These are phyloP conservation scores for Passerculus sandwichensis DNA, from an alignment of 2,797 vertebrate species.

Conservation along the genomic window DNA sequence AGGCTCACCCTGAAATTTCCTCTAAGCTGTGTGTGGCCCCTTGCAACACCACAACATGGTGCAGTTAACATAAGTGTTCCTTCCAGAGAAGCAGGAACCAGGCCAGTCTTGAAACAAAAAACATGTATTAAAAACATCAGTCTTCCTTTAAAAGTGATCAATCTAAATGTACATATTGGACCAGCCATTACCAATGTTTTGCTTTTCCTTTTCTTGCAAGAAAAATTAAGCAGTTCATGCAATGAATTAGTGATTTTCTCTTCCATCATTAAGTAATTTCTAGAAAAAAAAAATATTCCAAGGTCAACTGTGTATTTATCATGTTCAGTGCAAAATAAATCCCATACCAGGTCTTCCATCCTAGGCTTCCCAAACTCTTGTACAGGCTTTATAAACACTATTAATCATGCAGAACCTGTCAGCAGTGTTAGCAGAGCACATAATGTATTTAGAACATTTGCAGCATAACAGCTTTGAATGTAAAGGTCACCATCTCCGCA, in stretches of 20 bases:
- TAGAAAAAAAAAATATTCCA: slow-evolving; percentile 31
- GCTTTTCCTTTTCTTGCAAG: slow-evolving; percentile 44
- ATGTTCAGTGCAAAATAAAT: slow-evolving; percentile 51
- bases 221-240: slow-evolving; percentile 48
- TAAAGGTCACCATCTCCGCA: slow-evolving; percentile 67
- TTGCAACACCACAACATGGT: not conserved
- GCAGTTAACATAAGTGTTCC: not conserved
- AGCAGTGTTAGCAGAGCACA: slow-evolving; percentile 32
- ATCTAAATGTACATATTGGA: not conserved
- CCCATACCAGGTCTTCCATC: slow-evolving; percentile 53
- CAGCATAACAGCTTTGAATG: slow-evolving; percentile 55
- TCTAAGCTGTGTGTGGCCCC: not conserved
- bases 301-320: slow-evolving; percentile 53
- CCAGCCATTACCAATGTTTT: not conserved
- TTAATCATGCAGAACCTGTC: slow-evolving; percentile 59
- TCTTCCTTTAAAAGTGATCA: slow-evolving; percentile 36
- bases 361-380: slow-evolving; percentile 53
- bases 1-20: slow-evolving; percentile 11
- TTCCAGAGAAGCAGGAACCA: slow-evolving; percentile 13
- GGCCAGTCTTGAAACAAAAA: slow-evolving; percentile 20
- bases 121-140: slow-evolving; percentile 21
- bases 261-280: slow-evolving; percentile 47
- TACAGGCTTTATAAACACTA: slow-evolving; percentile 60
- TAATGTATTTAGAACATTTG: slow-evolving; percentile 65
- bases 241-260: slow-evolving; percentile 66